phyloP scores from a whole-genome alignment of 2,797 vertebrate genomes.

The Sternotherus odoratus region DNA sequence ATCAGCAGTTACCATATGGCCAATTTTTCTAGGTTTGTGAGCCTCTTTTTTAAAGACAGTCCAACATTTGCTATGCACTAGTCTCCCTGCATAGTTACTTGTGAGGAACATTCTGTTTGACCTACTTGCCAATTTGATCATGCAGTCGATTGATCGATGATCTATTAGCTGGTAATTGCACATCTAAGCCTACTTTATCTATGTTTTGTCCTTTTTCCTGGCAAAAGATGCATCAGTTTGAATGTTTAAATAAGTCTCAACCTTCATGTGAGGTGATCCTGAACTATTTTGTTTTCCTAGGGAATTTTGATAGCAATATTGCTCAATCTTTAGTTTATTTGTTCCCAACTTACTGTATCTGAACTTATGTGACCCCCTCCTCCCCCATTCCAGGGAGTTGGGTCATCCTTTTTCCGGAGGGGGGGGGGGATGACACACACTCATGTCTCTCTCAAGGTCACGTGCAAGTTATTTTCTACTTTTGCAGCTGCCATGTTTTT shows the following conservation, averaged over 20 bases:
- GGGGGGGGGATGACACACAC: neutral
- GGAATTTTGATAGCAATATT: neutral
- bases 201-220: neutral
- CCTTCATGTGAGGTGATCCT: neutral
- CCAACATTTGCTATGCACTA: neutral
- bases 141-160: neutral
- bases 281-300: neutral
- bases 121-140: neutral
- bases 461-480: neutral
- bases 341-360: neutral
- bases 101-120: fast-evolving
- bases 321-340: neutral
- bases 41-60: neutral
- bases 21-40: neutral
- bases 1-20: neutral
- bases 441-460: neutral
- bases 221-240: neutral
- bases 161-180: neutral
- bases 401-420: neutral
- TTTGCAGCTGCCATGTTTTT: neutral
- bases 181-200: neutral
- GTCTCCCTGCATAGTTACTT: neutral
- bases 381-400: neutral
- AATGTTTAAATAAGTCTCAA: neutral
- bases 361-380: neutral